phyloP scores from a whole-genome alignment of 2,113 vertebrate genomes.

The Archilochus colubris region DNA sequence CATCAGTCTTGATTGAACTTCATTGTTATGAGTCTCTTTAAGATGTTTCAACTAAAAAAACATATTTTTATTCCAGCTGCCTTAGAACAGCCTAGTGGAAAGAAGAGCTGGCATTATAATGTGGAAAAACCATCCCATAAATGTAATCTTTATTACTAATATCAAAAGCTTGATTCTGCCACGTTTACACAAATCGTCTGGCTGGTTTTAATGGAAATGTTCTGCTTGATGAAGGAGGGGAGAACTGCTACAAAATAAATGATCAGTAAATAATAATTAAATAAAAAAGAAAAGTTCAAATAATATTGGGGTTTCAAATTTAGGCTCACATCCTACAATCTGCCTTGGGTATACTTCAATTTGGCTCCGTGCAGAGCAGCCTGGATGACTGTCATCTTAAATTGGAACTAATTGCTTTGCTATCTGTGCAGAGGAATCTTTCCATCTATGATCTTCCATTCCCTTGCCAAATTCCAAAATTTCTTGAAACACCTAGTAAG shows the following conservation, averaged over 20 bases:
- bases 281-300: conserved; percentile 9
- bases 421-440: neutral
- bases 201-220: neutral
- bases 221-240: neutral
- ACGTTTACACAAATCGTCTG: neutral
- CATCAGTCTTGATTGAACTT: neutral
- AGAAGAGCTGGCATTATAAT: neutral
- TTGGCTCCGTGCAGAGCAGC: neutral
- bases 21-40: neutral
- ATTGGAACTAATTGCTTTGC: neutral
- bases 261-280: conserved; percentile 22
- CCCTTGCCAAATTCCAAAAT: neutral
- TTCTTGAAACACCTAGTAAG: neutral
- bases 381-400: neutral
- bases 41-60: neutral
- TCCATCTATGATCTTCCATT: accelerated
- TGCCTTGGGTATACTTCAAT: neutral
- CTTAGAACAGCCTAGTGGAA: conserved; percentile 9
- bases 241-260: neutral
- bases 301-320: neutral
- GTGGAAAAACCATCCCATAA: neutral
- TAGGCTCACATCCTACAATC: neutral
- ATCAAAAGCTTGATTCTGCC: conserved; percentile 10
- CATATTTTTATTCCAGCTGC: neutral
- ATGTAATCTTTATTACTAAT: neutral